These are phyloP conservation scores for Cyphomyrmex costatus DNA, from an alignment of 1,140 invertebrate genomes.

Conservation along the genomic window DNA sequence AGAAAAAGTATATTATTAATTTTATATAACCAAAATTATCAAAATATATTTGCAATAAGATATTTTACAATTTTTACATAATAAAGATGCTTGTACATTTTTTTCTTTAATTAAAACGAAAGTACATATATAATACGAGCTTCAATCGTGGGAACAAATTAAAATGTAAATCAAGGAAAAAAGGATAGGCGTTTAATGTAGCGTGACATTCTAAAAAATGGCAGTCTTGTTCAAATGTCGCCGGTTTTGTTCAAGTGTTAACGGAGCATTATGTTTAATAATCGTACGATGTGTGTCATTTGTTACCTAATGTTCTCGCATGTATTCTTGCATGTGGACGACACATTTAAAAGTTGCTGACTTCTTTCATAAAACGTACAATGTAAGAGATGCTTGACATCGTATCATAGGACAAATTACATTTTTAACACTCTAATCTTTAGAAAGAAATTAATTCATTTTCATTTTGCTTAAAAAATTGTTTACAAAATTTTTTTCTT, in stretches of 20 bases:
- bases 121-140: not conserved
- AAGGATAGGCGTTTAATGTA: constrained; percentile 57
- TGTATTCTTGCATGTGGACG: constrained; percentile 13
- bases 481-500: not conserved
- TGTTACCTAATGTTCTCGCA: constrained; percentile 62
- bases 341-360: constrained; percentile 7
- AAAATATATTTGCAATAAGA: not conserved
- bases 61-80: not conserved
- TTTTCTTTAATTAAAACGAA: not conserved
- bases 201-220: constrained; percentile 61
- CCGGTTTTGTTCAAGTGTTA: not conserved
- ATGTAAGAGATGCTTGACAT: not conserved
- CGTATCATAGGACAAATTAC: not conserved
- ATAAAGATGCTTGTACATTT: not conserved
- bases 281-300: constrained; percentile 44
- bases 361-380: constrained; percentile 12
- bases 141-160: not conserved
- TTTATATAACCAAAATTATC: not conserved
- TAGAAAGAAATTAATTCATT: not conserved
- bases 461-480: not conserved
- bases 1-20: not conserved
- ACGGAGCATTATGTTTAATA: constrained; percentile 37
- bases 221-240: constrained; percentile 58
- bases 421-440: not conserved
- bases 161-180: constrained; percentile 31